These are phyloP conservation scores for Mesochorus sp. DNA, from an alignment of 2,888 invertebrate species.

Conservation along the genomic window DNA sequence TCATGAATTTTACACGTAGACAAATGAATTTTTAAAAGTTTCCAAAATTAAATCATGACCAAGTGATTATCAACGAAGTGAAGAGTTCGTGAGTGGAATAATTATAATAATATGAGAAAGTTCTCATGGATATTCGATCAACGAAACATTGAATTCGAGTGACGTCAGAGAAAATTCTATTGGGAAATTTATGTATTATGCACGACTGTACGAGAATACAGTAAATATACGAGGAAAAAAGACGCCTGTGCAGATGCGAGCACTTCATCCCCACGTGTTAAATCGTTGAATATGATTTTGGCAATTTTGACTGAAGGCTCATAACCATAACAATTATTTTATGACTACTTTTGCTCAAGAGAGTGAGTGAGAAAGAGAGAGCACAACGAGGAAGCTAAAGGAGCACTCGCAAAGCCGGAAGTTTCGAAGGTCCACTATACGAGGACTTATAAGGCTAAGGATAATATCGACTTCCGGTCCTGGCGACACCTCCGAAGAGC, in stretches of 20 bases:
- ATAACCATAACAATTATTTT: background rate
- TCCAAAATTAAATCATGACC: background rate
- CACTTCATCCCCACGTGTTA: background rate
- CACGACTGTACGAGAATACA: too few species aligned
- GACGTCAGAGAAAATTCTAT: background rate
- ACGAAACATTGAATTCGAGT: background rate
- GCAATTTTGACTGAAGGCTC: background rate
- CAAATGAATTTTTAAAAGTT: background rate
- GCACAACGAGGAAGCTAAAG: conserved; percentile 6
- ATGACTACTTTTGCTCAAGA: background rate
- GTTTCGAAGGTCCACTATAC: conserved; percentile 58
- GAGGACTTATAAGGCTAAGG: conserved; percentile 42
- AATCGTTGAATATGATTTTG: background rate
- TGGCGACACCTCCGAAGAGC: conserved; percentile 56
- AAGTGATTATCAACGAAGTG: background rate
- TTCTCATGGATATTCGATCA: background rate
- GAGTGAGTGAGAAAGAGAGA: background rate
- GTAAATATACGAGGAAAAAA: background rate
- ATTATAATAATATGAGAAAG: background rate
- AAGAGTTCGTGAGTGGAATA: conserved; percentile 20
- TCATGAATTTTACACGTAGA: too few species aligned
- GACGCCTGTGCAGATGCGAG: conserved; percentile 2
- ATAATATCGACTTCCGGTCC: conserved; percentile 59
- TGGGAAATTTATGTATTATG: background rate
- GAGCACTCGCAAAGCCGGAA: conserved; percentile 54